A percentile compares a stretch with the other conserved stretches of the same genome.
These are phyloP conservation scores for Hippocampus kuda DNA, from an alignment of 2,797 vertebrate species.

Conservation along the genomic window DNA sequence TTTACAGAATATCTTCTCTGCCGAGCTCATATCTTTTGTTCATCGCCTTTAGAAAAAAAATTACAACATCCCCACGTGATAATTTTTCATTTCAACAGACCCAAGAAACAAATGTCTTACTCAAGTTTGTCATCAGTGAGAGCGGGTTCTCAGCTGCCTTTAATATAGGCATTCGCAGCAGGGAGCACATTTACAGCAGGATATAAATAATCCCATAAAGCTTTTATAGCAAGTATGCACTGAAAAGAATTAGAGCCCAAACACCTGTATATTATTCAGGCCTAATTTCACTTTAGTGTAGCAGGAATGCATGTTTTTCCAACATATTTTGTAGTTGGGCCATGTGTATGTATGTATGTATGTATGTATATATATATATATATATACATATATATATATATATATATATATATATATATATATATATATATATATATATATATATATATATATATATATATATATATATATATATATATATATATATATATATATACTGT, in stretches of 20 bases:
- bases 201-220: constrained; percentile 1
- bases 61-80: neutral
- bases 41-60: neutral
- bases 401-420: too few relatives aligned
- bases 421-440: too few relatives aligned
- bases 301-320: neutral
- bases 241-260: neutral
- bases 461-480: too few relatives aligned
- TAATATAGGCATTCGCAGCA: neutral
- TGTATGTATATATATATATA: too few relatives aligned
- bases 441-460: too few relatives aligned
- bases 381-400: too few relatives aligned
- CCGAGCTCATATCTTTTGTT: constrained; percentile 12
- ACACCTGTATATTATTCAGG: constrained; percentile 1
- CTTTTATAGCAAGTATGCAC: constrained; percentile 1
- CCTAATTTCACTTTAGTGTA: neutral
- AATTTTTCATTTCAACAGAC: neutral
- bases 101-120: neutral
- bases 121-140: neutral
- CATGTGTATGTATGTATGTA: too few relatives aligned
- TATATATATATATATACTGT: too few relatives aligned
- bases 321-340: neutral
- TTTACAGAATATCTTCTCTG: constrained; percentile 72
- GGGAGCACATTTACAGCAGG: neutral
- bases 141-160: neutral